Evolutionary conservation across 2,113 vertebrate genomes (phyloP), one percentile per base, ranked within the genome.

Genomic region (Zapus hudsonius): DNA sequence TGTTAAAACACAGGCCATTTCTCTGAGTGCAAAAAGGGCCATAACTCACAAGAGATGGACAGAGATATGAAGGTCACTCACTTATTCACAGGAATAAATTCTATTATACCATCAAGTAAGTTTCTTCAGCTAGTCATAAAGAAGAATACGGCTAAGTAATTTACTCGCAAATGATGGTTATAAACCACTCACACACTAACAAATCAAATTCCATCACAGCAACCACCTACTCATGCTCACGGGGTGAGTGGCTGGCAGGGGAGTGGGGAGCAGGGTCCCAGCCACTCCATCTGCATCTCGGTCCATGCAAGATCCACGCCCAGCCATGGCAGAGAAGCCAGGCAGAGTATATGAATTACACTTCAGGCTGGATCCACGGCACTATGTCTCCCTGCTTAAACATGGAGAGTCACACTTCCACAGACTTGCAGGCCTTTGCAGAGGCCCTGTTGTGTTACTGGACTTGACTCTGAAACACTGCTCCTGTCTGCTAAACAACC

Each of bases 1-100:
- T 42, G 91, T 96, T 81, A 93, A 94, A 97, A 96, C 94, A 95
- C 74, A 87, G 89, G 84, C 79, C 75, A 70, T 87, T 97, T 96
- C 92, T 93, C 86, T 73, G 78, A 79, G 89, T 89, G 81, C 69
- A 79, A 86, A 94, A 92, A 61, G 10, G 47, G 84, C 87, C 82
- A 31, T 96, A 97, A 97, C 93, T 97, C 97, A 98, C 73, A 52
- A 76, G 84, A 97, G 96, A 94, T 79, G 91, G 95, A 96, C 84
- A 92, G 91, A 95, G 96, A 96, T 88, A 93, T 95, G 97, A 98
- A 98, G 97, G 97, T 98, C 97, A 97, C 96, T 97, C 97, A 96
- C 93, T 97, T 94, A 97, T 92, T 94, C 92, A 27, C 78, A 95
- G 96, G 94, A 96, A 98, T 97, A 97, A 97, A 97, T 98, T 97